Percentiles rank a stretch among this genome's conserved stretches.
Evolutionary conservation across 2,888 invertebrate genomes (phyloP).

Genomic region (Orthonevra nobilis): DNA sequence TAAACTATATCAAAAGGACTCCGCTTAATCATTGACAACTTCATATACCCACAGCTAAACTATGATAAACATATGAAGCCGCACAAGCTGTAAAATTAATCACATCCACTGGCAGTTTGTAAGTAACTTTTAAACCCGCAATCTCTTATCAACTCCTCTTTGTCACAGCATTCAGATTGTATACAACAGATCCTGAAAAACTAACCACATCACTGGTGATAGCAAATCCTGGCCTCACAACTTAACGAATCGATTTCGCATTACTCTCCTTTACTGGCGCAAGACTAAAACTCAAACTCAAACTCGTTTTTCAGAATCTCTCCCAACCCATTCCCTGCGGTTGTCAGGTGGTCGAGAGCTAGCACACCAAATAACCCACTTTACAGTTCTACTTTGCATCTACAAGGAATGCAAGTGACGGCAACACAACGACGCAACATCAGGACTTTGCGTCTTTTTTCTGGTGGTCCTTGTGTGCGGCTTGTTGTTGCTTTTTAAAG

Average conservation of each 20-base stretch:
- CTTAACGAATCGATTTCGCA: slow-evolving; percentile 33
- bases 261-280: slow-evolving; percentile 39
- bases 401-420: slow-evolving; percentile 42
- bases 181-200: background rate
- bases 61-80: no score
- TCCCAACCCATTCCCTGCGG: slow-evolving; percentile 26
- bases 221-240: slow-evolving; percentile 1
- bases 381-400: slow-evolving; percentile 30
- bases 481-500: slow-evolving; percentile 24
- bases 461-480: slow-evolving; percentile 3
- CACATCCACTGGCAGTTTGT: no score
- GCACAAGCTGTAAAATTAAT: no score
- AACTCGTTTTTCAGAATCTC: slow-evolving; percentile 55
- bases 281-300: no score
- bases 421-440: slow-evolving; percentile 19
- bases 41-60: no score
- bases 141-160: background rate
- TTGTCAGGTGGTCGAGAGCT: slow-evolving; percentile 49
- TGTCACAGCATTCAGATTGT: background rate
- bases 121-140: no score
- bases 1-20: no score
- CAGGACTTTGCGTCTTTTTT: slow-evolving; percentile 13
- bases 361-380: slow-evolving; percentile 14
- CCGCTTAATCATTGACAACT: no score
- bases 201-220: slow-evolving; percentile 31